Evolutionary conservation across 1,140 invertebrate genomes (phyloP).

Genomic region (Theocolax elegans): DNA sequence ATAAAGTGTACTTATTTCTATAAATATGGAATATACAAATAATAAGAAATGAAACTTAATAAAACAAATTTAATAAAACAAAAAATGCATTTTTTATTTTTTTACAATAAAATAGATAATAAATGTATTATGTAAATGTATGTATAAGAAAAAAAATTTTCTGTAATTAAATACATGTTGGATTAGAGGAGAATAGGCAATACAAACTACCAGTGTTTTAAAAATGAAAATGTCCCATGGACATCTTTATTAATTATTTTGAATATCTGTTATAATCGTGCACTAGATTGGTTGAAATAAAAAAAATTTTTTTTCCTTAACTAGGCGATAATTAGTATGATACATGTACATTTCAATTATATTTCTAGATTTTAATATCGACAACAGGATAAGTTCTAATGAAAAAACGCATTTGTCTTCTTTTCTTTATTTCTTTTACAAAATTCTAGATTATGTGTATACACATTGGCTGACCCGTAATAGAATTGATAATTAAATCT

Average conservation of each 20-base stretch:
- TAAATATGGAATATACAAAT: too few species aligned
- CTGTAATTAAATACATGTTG: too few species aligned
- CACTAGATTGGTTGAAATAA: conserved; percentile 56
- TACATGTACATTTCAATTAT: conserved; percentile 61
- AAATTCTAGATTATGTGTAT: conserved; percentile 50
- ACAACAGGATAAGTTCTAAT: conserved; percentile 58
- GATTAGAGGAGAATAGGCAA: not conserved
- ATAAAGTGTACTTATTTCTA: too few species aligned
- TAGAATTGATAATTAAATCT: conserved; percentile 31
- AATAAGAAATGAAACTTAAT: too few species aligned
- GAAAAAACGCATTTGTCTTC: conserved; percentile 44
- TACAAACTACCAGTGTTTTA: conserved; percentile 44
- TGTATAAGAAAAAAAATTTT: too few species aligned
- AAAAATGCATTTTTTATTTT: too few species aligned
- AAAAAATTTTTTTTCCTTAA: conserved; percentile 48
- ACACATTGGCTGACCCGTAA: conserved; percentile 34
- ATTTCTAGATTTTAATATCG: conserved; percentile 56
- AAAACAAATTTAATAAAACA: too few species aligned
- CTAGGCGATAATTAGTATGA: conserved; percentile 60
- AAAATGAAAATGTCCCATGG: conserved; percentile 59
- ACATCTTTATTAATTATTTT: conserved; percentile 61
- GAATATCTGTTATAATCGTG: conserved; percentile 60
- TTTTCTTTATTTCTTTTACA: conserved; percentile 47
- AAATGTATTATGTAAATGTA: too few species aligned
- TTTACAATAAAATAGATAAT: too few species aligned